A percentile compares a stretch with the other conserved stretches of the same genome.
These are phyloP conservation scores for Axis porcinus DNA, from an alignment of 2,113 vertebrate genomes.

Conservation along the genomic window DNA sequence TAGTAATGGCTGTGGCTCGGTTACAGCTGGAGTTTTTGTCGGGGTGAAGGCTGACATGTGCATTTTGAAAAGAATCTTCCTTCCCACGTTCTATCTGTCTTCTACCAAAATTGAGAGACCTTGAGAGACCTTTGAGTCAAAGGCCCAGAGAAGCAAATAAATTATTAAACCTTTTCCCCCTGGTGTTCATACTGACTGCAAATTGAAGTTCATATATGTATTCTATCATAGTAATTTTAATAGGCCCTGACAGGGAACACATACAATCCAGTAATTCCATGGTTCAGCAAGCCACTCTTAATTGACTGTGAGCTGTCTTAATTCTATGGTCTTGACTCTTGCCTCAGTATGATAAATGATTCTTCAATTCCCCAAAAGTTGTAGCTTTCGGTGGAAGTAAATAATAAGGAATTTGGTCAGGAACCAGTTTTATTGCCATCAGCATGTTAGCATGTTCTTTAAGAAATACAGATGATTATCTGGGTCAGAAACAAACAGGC, in stretches of 20 bases:
- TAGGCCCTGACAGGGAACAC: background rate
- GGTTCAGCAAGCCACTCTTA: background rate
- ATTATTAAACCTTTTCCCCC: background rate
- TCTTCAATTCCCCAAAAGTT: background rate
- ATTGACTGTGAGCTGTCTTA: background rate
- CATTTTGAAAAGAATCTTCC: conserved; percentile 9
- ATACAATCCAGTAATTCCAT: background rate
- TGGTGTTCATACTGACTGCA: background rate
- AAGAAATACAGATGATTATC: background rate
- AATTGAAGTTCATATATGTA: conserved; percentile 9
- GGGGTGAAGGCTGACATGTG: background rate
- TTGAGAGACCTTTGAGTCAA: background rate
- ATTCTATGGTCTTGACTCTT: background rate
- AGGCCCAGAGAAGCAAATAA: background rate
- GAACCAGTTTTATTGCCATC: background rate
- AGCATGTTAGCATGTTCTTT: background rate
- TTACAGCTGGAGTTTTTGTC: background rate
- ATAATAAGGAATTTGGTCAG: background rate
- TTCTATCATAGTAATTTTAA: background rate
- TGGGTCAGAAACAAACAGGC: background rate
- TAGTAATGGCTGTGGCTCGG: background rate
- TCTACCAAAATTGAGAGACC: background rate
- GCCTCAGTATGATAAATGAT: background rate
- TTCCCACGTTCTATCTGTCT: background rate
- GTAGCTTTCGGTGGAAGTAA: background rate